These are phyloP conservation scores for Craniophora ligustri DNA, from an alignment of 2,888 invertebrate genomes.

Conservation along the genomic window DNA sequence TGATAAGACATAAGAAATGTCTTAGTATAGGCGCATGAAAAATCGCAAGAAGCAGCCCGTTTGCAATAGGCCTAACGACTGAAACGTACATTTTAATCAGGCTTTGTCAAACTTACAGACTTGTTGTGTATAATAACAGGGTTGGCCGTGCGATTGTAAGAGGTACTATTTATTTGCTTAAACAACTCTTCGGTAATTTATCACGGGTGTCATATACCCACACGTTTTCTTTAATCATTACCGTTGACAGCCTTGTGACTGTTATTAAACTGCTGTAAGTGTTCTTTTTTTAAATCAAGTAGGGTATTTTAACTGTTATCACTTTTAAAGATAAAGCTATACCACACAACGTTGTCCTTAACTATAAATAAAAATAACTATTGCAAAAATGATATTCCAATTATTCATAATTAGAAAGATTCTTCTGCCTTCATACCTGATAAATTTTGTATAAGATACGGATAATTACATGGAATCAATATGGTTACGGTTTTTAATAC, in stretches of 20 bases:
- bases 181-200: constrained; percentile 30
- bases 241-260: constrained; percentile 26
- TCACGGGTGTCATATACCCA: constrained; percentile 21
- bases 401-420: no score
- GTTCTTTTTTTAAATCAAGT: constrained; percentile 11
- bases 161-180: constrained; percentile 36
- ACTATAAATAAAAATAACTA: no score
- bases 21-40: neutral
- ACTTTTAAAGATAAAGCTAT: no score
- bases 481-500: no score
- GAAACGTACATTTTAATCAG: constrained; percentile 62
- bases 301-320: no score
- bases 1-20: no score
- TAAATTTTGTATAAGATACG: no score
- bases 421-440: no score
- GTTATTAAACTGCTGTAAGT: constrained; percentile 1
- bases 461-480: no score
- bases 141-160: constrained; percentile 23
- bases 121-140: constrained; percentile 52
- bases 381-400: no score
- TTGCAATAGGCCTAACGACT: constrained; percentile 50
- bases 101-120: constrained; percentile 56
- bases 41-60: constrained; percentile 19
- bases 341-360: no score
- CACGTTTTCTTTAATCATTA: constrained; percentile 27